phyloP scores from a whole-genome alignment of 2,888 invertebrate genomes.

The Chirona hameri region DNA sequence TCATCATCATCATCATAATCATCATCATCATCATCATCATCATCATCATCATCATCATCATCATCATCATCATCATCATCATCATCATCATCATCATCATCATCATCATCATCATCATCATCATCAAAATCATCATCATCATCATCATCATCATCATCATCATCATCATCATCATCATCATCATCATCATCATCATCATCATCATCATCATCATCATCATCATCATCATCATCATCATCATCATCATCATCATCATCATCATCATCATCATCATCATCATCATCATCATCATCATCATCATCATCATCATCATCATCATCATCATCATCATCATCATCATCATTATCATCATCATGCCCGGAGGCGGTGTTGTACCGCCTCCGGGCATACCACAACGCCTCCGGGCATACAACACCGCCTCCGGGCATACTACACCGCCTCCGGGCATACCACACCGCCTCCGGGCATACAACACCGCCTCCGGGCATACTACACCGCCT shows the following conservation, averaged over 20 bases:
- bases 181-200: constrained; percentile 25
- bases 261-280: constrained; percentile 22
- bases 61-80: constrained; percentile 31
- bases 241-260: constrained; percentile 22
- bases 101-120: constrained; percentile 31
- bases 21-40: too few species aligned
- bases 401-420: too few species aligned
- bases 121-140: too few species aligned
- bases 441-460: too few species aligned
- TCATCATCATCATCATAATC: too few species aligned
- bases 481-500: too few species aligned
- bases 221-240: constrained; percentile 5
- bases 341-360: constrained; percentile 22
- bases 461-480: too few species aligned
- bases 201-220: constrained; percentile 27
- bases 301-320: constrained; percentile 22
- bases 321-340: constrained; percentile 22
- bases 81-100: constrained; percentile 31
- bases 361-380: too few species aligned
- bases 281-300: constrained; percentile 22
- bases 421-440: too few species aligned
- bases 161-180: constrained; percentile 31
- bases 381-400: too few species aligned
- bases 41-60: constrained; percentile 31
- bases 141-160: too few species aligned